Evolutionary conservation across 2,888 invertebrate species (phyloP), one percentile per base, ranked within the genome.

Genomic region (Lithophane ornitopus): DNA sequence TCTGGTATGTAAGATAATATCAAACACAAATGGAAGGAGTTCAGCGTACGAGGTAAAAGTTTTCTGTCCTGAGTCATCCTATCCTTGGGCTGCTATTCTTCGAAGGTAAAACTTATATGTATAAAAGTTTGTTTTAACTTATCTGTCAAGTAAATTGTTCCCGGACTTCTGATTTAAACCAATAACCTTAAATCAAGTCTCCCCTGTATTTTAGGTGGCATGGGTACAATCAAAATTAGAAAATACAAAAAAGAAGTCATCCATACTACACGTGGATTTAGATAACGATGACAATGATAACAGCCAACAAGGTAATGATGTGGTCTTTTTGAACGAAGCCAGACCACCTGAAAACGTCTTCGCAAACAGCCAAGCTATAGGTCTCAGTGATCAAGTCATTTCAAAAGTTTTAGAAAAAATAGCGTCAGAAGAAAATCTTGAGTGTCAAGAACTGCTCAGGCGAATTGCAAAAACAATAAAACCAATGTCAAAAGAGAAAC

Each of bases 361-460:
- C 2, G 70, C 91, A 81, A 91, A 89, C 39, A 86, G 78, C 49
- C 79, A 85, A 54, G 84, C 89, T 69, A 77, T 78, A 81, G 91
- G 90, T 74, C 61, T 90, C 1, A 95, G 95, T 84, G 93, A 94
- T 14, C 94, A 93, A 82, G 87, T 49, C 1, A 89, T 49, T 91
- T 90, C 94, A 16, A 94, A 94, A 66, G 87, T 97, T 59, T 94
- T 96, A 52, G 96, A 97, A 90, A 95, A 97, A 73, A 96, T 97
- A 80, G 95, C 97, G 89, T 92, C 97, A 87, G 97, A 97, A 84
- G 97, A 97, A 82, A 97, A 97, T 87, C 93, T 93, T 86, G 95
- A 94, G 87, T 97, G 97, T 86, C 95, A 95, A 85, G 96, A 97
- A 89, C 88, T 97, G 59, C 95, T 97, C 44, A 94, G 93, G 70